A percentile compares a stretch with the other conserved stretches of the same genome.
Evolutionary conservation across 2,888 invertebrate species (phyloP).

Genomic region (Drosophila tripunctata): DNA sequence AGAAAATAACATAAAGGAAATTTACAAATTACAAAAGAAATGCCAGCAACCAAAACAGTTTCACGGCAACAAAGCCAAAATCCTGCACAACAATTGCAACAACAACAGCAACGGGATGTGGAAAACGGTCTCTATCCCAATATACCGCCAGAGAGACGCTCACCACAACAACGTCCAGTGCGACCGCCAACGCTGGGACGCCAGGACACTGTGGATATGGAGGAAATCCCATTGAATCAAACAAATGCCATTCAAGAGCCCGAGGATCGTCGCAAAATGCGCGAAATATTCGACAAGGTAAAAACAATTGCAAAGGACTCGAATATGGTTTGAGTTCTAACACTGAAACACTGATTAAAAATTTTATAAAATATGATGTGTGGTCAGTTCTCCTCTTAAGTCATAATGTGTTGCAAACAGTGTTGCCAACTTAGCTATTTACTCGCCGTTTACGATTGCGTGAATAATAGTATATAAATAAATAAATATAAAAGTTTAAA

Average conservation of each 20-base stretch:
- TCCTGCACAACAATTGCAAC: constrained; percentile 73
- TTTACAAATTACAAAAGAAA: constrained; percentile 14
- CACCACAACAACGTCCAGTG: constrained; percentile 44
- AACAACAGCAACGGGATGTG: constrained; percentile 70
- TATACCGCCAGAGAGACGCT: constrained; percentile 66
- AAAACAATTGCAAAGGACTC: constrained; percentile 35
- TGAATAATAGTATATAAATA: too few relatives aligned
- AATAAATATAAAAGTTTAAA: too few relatives aligned
- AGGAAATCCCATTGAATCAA: constrained; percentile 79
- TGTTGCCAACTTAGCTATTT: too few relatives aligned
- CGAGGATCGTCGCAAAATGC: constrained; percentile 75
- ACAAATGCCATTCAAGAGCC: constrained; percentile 64
- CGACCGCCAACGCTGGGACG: constrained; percentile 76
- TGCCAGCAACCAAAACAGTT: constrained; percentile 64
- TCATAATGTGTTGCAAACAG: too few relatives aligned
- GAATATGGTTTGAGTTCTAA: too few relatives aligned
- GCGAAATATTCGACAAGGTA: constrained; percentile 81
- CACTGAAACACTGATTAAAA: background rate
- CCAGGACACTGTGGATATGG: constrained; percentile 81
- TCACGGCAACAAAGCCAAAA: constrained; percentile 66
- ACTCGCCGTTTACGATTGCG: too few relatives aligned
- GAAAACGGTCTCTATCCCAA: constrained; percentile 80
- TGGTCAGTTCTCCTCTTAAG: too few relatives aligned
- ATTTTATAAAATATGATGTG: too few relatives aligned
- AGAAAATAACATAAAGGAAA: constrained; percentile 6